Base-by-base conservation (phyloP, 2,797 vertebrate species). In the Takifugu ocellatus region DNA sequence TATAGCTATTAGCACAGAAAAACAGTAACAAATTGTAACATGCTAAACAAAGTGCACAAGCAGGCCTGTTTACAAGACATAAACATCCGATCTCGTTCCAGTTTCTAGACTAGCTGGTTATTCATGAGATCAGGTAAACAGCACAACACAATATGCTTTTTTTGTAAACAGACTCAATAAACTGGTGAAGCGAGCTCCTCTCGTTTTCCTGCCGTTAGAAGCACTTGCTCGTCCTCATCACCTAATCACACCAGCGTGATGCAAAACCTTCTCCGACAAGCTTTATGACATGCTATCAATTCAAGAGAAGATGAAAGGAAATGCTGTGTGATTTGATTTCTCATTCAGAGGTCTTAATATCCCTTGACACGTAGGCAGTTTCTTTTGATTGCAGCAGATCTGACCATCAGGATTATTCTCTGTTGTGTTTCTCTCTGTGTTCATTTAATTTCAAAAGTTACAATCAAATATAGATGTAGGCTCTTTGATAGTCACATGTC, bases 391-490 rank as follows among this genome's bases (percentile, higher is more conserved):
- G 73, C 76, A 56, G 56, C 21, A 67, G 78, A 72, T 83, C 73
- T 81, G 86, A 86, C 82, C 88, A 86, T 75, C 74, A 68, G 72
- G 61, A 66, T 80, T 78, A 76, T 82, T 83, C 75, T 81, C 80
- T 63, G 56, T 54, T 63, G 76, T 68, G 53, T 77, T 77, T 81
- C 70, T 77, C 61, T 39, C 56, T 63, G 69, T 80, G 82, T 85
- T 83, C 72, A 84, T 82, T 62, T 68, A 61, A 84, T 85, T 85
- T 87, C 82, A 88, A 88, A 86, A 81, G 76, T 84, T 74, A 69
- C 63, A 58, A n/a, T 17, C n/a, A 21, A n/a, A 21, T 14, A 21
- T 21, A 21, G 7, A 21, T n/a, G 44, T 1, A n/a, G 44, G 4
- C n/a, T n/a, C 36, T 39, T 39, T 39, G 36, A 39, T 39, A 39